phyloP scores from a whole-genome alignment of 2,113 vertebrate genomes.

The Pleuronectes platessa region DNA sequence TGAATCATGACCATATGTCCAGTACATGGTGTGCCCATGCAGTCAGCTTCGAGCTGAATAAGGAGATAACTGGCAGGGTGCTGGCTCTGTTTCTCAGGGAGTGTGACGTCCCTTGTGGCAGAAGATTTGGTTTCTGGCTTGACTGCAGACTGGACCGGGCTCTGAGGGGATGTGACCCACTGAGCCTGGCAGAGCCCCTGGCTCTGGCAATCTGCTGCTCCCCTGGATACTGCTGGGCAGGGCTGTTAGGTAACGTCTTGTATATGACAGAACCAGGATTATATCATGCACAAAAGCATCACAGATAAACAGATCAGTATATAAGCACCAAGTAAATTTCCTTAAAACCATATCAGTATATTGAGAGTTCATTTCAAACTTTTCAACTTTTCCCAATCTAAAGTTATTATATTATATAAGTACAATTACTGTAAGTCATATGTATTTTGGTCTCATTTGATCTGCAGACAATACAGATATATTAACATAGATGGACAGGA shows the following conservation, averaged over 20 bases:
- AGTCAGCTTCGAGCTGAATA: conserved; percentile 50
- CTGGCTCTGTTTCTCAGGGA: conserved; percentile 47
- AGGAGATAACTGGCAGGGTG: conserved; percentile 38
- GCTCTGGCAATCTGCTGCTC: conserved; percentile 74
- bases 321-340: too few species aligned
- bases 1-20: conserved; percentile 75
- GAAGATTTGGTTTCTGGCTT: conserved; percentile 61
- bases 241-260: conserved; percentile 24
- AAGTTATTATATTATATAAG: too few species aligned
- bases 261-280: conserved; percentile 37
- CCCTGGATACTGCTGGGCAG: conserved; percentile 43
- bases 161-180: conserved; percentile 78
- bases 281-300: conserved; percentile 1
- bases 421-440: too few species aligned
- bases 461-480: too few species aligned
- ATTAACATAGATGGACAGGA: too few species aligned
- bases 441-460: too few species aligned
- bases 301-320: conserved; percentile 16
- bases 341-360: too few species aligned
- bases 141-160: conserved; percentile 46
- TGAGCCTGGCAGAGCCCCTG: conserved; percentile 68
- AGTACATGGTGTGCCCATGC: conserved; percentile 58
- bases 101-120: conserved; percentile 66
- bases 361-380: too few species aligned
- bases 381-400: too few species aligned